Evolutionary conservation across 2,888 invertebrate species (phyloP).

Genomic region (Cephus spinipes): DNA sequence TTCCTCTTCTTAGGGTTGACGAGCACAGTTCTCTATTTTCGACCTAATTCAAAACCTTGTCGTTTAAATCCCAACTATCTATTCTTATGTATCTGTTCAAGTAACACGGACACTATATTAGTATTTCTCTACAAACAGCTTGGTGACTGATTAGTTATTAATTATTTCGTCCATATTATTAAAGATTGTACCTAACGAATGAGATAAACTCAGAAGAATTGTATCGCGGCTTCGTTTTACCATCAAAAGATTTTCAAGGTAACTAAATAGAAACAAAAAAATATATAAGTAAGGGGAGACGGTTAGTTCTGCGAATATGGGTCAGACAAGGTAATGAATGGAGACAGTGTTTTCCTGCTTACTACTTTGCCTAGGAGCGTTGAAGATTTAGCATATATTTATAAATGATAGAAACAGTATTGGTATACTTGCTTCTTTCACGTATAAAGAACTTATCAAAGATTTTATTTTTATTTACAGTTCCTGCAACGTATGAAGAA

Average conservation of each 20-base stretch:
- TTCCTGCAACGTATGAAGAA: neutral
- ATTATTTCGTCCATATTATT: neutral
- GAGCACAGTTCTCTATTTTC: slow-evolving; percentile 16
- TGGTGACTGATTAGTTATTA: neutral
- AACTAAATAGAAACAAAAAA: neutral
- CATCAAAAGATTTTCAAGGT: neutral
- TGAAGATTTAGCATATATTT: neutral
- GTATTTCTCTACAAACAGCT: neutral
- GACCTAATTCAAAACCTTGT: slow-evolving; percentile 5
- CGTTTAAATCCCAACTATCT: neutral
- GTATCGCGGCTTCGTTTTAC: neutral
- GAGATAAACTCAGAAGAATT: neutral
- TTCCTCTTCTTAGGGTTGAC: slow-evolving; percentile 29
- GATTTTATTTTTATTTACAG: neutral
- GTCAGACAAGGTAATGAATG: slow-evolving; percentile 53
- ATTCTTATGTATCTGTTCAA: neutral
- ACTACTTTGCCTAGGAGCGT: slow-evolving; percentile 16
- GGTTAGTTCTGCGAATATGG: slow-evolving; percentile 49
- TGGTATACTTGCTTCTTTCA: neutral
- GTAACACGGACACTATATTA: neutral
- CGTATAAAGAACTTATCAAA: neutral
- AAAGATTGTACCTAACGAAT: neutral
- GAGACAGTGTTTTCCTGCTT: slow-evolving; percentile 47
- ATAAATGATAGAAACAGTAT: neutral
- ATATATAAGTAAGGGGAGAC: neutral